A percentile compares a stretch with the other conserved stretches of the same genome.
Conservation (phyloP, 2,113 vertebrate species). For the Vanacampus margaritifer region DNA sequence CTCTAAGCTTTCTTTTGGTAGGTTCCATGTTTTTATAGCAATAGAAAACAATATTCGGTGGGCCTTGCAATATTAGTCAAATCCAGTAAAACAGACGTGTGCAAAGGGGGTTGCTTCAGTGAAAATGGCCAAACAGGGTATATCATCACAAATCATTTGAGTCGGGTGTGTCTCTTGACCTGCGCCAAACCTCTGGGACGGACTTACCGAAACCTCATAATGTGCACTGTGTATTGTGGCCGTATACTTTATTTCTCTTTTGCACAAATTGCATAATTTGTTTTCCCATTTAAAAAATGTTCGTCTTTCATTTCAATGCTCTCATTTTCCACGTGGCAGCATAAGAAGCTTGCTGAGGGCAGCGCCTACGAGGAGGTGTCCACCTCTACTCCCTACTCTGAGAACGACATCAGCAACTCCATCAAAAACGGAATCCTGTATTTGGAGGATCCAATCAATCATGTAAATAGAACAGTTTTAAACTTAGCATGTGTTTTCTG, state of each 20-base stretch:
- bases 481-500: not conserved
- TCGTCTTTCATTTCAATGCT: not conserved
- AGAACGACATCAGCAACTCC: constrained; percentile 98
- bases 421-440: constrained; percentile 97
- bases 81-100: too few relatives aligned
- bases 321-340: constrained; percentile 64
- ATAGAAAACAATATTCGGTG: too few relatives aligned
- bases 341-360: constrained; percentile 98
- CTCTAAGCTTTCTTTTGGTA: too few relatives aligned
- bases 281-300: not conserved
- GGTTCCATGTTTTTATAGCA: too few relatives aligned
- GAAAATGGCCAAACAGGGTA: too few relatives aligned
- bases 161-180: too few relatives aligned
- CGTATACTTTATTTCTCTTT: not conserved
- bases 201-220: too few relatives aligned
- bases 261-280: not conserved
- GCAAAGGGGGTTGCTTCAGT: too few relatives aligned
- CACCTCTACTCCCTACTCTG: constrained; percentile 86
- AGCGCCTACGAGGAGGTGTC: constrained; percentile 95
- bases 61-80: too few relatives aligned
- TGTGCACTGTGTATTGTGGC: not conserved
- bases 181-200: too few relatives aligned
- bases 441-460: constrained; percentile 96
- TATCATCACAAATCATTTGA: too few relatives aligned
- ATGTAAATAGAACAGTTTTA: constrained; percentile 62